Percentiles rank a stretch among this genome's conserved stretches.
These are phyloP conservation scores for Triplophysa yarkandensis DNA, from an alignment of 2,797 vertebrate species.

Conservation along the genomic window DNA sequence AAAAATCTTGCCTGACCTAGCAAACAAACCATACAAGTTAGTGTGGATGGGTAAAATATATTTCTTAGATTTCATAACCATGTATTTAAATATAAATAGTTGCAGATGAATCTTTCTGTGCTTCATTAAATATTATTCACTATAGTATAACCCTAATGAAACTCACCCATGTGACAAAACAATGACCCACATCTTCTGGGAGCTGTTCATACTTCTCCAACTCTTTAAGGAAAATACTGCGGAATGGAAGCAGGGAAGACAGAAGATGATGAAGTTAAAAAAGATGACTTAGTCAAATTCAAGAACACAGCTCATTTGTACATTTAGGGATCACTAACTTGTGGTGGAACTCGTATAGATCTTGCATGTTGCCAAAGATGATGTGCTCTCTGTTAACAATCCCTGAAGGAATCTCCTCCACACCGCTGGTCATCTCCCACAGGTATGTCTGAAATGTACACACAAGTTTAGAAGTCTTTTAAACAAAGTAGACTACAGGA, in stretches of 20 bases:
- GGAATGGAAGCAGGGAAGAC: not conserved
- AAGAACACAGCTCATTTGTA: not conserved
- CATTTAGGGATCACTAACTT: constrained; percentile 79
- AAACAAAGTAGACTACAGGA: not conserved
- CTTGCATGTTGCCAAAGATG: constrained; percentile 99
- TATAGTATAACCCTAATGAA: constrained; percentile 59
- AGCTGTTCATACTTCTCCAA: constrained; percentile 98
- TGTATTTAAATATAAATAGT: too few species aligned
- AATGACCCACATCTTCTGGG: constrained; percentile 97
- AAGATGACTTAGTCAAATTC: not conserved
- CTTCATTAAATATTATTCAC: not conserved
- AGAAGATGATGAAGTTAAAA: not conserved
- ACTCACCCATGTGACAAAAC: constrained; percentile 96
- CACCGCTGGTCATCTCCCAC: constrained; percentile 98
- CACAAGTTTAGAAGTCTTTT: not conserved
- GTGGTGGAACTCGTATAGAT: constrained; percentile 97
- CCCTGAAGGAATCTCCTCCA: constrained; percentile 96
- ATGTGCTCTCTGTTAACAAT: constrained; percentile 97
- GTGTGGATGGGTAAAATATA: too few species aligned
- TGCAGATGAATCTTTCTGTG: not conserved
- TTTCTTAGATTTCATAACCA: too few species aligned
- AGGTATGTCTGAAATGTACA: constrained; percentile 85
- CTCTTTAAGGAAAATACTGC: constrained; percentile 97
- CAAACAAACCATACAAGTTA: too few species aligned
- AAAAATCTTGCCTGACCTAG: too few species aligned